Percentiles rank a stretch among this genome's conserved stretches.
phyloP scores from a whole-genome alignment of 2,888 invertebrate genomes.

The Noctua fimbriata region DNA sequence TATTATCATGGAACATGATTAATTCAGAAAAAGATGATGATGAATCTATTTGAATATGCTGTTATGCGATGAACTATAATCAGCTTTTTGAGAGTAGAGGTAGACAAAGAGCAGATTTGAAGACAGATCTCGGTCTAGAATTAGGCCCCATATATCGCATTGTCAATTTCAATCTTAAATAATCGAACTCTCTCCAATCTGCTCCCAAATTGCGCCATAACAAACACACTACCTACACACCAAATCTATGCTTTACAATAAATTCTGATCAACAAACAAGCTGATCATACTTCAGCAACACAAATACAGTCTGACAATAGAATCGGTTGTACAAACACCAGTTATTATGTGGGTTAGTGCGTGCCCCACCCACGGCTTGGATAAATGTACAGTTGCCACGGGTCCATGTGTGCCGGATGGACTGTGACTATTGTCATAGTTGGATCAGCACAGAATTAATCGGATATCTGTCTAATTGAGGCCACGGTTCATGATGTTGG shows the following conservation, averaged over 20 bases:
- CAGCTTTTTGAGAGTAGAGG: not conserved
- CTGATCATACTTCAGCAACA: slow-evolving; percentile 45
- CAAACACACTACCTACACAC: not conserved
- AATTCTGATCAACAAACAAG: slow-evolving; percentile 31
- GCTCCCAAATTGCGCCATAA: slow-evolving; percentile 10
- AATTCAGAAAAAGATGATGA: not conserved
- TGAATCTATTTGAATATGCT: not conserved
- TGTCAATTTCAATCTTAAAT: not conserved
- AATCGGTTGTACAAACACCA: slow-evolving; percentile 50
- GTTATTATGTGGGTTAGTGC: slow-evolving; percentile 59
- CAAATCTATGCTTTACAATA: slow-evolving; percentile 34
- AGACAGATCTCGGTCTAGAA: not conserved
- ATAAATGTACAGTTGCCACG: slow-evolving; percentile 46
- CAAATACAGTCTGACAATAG: slow-evolving; percentile 52
- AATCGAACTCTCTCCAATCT: not conserved
- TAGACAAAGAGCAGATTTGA: not conserved
- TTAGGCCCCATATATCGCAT: not conserved
- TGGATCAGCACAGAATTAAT: slow-evolving; percentile 33
- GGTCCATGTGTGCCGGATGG: slow-evolving; percentile 56
- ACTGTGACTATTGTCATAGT: slow-evolving; percentile 35
- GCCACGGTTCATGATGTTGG: slow-evolving; percentile 30
- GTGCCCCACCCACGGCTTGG: slow-evolving; percentile 42
- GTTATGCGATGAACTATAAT: not conserved
- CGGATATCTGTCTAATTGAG: slow-evolving; percentile 49
- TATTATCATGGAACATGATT: not conserved